These are phyloP conservation scores for Branchellion lobata DNA, from an alignment of 2,888 invertebrate species.

Conservation along the genomic window DNA sequence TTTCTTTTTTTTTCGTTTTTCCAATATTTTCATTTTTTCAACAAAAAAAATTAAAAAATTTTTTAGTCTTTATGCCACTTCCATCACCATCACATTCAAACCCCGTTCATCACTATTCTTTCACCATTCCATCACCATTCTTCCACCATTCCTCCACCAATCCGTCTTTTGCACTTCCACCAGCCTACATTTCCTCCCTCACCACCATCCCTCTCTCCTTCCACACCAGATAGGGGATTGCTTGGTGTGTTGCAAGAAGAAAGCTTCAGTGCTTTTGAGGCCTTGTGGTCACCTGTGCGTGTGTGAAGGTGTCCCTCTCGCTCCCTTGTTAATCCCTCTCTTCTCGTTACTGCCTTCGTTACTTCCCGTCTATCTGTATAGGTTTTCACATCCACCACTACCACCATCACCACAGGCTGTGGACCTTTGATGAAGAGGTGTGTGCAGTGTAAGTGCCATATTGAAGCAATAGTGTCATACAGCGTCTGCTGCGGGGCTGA, in stretches of 20 bases:
- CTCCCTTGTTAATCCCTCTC: neutral
- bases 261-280: constrained; percentile 85
- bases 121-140: too few species aligned
- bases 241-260: constrained; percentile 89
- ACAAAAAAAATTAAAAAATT: neutral
- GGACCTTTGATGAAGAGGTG: constrained; percentile 95
- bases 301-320: constrained; percentile 69
- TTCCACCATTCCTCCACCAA: too few species aligned
- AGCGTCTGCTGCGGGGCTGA: constrained; percentile 61
- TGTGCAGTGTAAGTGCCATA: constrained; percentile 86
- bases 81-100: neutral
- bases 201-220: too few species aligned
- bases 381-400: too few species aligned
- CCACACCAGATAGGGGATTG: constrained; percentile 86
- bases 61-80: neutral
- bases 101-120: too few species aligned
- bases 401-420: constrained; percentile 65
- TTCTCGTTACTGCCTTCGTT: too few species aligned
- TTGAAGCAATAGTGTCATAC: constrained; percentile 67
- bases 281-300: constrained; percentile 94
- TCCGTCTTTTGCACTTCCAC: too few species aligned
- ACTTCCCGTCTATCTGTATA: too few species aligned
- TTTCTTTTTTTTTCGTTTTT: too few species aligned
- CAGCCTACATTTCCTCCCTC: too few species aligned
- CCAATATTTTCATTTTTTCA: too few species aligned